Base-by-base conservation (phyloP, 1,140 invertebrate species). In the Phymorhynchus buccinoides region DNA sequence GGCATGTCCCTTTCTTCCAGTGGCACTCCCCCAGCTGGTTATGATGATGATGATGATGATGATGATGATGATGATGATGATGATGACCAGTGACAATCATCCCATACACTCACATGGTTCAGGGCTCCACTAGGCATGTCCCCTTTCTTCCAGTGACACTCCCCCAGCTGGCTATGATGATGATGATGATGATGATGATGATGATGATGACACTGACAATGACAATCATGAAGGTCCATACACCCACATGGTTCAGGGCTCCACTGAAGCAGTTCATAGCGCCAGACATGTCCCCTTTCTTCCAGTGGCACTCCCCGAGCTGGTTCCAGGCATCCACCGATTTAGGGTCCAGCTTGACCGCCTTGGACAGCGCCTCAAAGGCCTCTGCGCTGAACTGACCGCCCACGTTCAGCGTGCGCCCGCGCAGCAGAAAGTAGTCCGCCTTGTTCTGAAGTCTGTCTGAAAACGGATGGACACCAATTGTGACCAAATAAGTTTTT, bases 11-110 rank as follows among this genome's bases (percentile, higher is more conserved):
- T 92, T 96, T 96, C 92, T 97, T 97, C 96, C 96, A 97, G 92
- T 97, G 97, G 92, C 96, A 97, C 92, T 97, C 96, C 9, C 97
- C 97, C 16, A 98, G 94, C 91, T 97, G 96, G 91, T 97, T 97
- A n/a, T n/a, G n/a, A n/a, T n/a, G n/a, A n/a, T n/a, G n/a, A n/a
- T n/a, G n/a, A n/a, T n/a, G n/a, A n/a, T n/a, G n/a, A n/a, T n/a
- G n/a, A n/a, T n/a, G n/a, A n/a, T n/a, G n/a, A n/a, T n/a, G n/a
- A n/a, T n/a, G n/a, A n/a, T n/a, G n/a, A n/a, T n/a, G n/a, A n/a
- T n/a, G 9, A 27, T n/a, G n/a, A n/a, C n/a, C n/a, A n/a, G n/a
- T n/a, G n/a, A n/a, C n/a, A n/a, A n/a, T n/a, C n/a, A n/a, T n/a
- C n/a, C n/a, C n/a, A n/a, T n/a, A n/a, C n/a, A 62, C 56, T 62